phyloP scores from a whole-genome alignment of 2,888 invertebrate genomes.

The Leucoma salicis region DNA sequence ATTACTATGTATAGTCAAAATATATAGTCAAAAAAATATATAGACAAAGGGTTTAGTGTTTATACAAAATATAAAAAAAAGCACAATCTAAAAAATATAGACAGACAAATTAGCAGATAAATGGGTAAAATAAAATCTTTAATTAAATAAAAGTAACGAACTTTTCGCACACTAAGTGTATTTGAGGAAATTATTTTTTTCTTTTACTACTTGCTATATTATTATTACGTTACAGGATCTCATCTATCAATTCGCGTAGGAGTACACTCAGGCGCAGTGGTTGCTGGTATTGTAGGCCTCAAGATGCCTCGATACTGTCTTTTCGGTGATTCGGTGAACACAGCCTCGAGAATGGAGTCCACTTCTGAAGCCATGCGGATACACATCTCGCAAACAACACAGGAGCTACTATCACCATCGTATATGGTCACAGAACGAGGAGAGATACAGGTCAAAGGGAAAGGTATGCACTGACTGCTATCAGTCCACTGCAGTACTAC shows the following conservation, averaged over 20 bases:
- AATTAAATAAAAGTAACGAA: too few relatives aligned
- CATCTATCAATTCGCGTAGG: constrained; percentile 93
- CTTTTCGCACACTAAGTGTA: too few relatives aligned
- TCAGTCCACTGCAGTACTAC: too few relatives aligned
- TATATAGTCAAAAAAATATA: too few relatives aligned
- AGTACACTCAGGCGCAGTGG: constrained; percentile 95
- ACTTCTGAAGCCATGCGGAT: constrained; percentile 96
- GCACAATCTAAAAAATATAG: too few relatives aligned
- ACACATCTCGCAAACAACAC: constrained; percentile 95
- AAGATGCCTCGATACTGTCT: constrained; percentile 96
- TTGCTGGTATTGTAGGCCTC: constrained; percentile 95
- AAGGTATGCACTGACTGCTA: constrained; percentile 88
- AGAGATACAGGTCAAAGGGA: constrained; percentile 94
- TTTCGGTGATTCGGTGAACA: constrained; percentile 95
- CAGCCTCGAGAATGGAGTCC: constrained; percentile 96
- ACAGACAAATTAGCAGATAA: too few relatives aligned
- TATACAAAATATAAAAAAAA: too few relatives aligned
- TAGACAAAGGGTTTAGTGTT: too few relatives aligned
- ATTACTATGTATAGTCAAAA: too few relatives aligned
- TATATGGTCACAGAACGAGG: constrained; percentile 91
- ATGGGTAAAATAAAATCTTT: too few relatives aligned
- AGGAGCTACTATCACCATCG: constrained; percentile 86
- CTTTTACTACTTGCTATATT: too few relatives aligned
- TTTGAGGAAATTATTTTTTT: too few relatives aligned
- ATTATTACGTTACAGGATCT: constrained; percentile 83